Conservation (phyloP, 2,888 invertebrate genomes). For the Limnephilus lunatus region DNA sequence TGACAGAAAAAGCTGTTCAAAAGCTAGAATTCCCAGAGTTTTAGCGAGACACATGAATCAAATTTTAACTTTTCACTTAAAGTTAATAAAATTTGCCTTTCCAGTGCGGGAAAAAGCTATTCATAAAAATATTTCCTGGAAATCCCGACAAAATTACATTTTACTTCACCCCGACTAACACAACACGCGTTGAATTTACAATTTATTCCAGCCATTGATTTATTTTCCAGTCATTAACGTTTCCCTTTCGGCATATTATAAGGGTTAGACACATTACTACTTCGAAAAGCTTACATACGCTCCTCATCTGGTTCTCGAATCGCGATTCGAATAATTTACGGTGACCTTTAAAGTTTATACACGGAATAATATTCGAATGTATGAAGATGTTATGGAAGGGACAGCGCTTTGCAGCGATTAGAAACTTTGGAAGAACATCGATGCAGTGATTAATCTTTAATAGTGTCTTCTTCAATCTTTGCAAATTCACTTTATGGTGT, state of each 20-base stretch:
- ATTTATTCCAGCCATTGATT: background rate
- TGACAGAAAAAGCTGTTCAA: too few relatives aligned
- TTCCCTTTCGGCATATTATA: background rate
- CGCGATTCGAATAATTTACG: background rate
- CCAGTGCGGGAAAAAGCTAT: background rate
- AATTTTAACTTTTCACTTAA: too few relatives aligned
- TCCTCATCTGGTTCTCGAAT: background rate
- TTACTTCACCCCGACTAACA: background rate
- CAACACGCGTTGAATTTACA: background rate
- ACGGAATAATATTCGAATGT: background rate
- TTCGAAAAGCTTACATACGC: background rate
- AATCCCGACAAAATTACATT: background rate
- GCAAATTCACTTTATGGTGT: too few relatives aligned
- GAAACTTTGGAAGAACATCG: background rate
- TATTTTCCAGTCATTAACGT: background rate
- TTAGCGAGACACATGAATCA: too few relatives aligned
- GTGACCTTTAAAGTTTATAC: background rate
- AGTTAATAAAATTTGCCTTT: background rate
- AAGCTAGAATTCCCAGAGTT: too few relatives aligned
- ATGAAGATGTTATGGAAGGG: background rate
- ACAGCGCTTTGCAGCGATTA: background rate
- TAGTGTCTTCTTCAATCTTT: background rate
- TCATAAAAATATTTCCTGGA: background rate
- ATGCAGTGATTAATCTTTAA: background rate
- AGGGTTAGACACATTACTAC: background rate